A percentile compares a stretch with the other conserved stretches of the same genome.
Evolutionary conservation across 2,888 invertebrate species (phyloP).

Genomic region (Gortyna flavago): DNA sequence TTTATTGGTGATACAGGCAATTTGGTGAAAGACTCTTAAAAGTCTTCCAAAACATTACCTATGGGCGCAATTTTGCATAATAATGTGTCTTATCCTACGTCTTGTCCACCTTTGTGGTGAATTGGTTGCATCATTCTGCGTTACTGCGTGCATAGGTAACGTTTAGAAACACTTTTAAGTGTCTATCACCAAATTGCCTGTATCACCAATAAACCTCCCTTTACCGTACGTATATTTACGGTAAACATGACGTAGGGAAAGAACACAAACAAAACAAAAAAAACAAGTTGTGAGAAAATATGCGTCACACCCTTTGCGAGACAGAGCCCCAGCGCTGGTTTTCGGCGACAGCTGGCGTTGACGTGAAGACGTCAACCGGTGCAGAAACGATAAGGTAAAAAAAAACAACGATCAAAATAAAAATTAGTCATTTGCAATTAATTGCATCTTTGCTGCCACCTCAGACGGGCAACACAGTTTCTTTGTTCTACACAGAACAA

Average conservation of each 20-base stretch:
- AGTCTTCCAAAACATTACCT: too few species aligned
- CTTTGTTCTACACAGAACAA: constrained; percentile 37
- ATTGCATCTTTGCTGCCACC: neutral
- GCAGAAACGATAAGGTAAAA: neutral
- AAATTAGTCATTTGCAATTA: neutral
- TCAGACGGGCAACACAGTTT: constrained; percentile 7
- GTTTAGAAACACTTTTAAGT: too few species aligned
- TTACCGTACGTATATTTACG: neutral
- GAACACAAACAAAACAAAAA: neutral
- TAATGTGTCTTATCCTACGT: too few species aligned
- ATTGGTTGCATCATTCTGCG: too few species aligned
- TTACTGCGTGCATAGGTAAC: too few species aligned
- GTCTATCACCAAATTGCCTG: too few species aligned
- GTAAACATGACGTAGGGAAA: neutral
- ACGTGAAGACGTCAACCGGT: neutral
- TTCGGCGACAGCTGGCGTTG: neutral
- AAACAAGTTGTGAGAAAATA: too few species aligned
- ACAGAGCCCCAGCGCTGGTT: neutral
- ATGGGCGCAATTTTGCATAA: too few species aligned
- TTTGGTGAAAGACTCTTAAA: too few species aligned
- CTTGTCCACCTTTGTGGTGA: too few species aligned
- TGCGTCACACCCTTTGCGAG: neutral
- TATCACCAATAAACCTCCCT: too few species aligned
- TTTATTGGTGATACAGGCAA: too few species aligned
- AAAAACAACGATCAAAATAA: neutral